A percentile compares a stretch with the other conserved stretches of the same genome.
Evolutionary conservation across 92 coral and sea anemone species (phyloP).

Genomic region (Siderastrea radians): DNA sequence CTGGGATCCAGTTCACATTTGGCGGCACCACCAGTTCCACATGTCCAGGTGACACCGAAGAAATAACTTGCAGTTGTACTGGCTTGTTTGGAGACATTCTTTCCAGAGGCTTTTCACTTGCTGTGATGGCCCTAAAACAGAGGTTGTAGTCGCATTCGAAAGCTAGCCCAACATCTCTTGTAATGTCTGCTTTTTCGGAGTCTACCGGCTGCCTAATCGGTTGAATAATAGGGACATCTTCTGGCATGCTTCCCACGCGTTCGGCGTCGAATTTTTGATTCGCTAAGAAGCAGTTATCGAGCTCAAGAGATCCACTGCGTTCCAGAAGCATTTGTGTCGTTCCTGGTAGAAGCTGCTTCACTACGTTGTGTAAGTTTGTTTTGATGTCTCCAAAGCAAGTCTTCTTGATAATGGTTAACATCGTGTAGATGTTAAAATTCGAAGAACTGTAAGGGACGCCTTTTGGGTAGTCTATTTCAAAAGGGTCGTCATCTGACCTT

Average conservation of each 20-base stretch:
- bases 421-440: conserved; percentile 70
- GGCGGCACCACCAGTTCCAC: conserved; percentile 32
- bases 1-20: conserved; percentile 27
- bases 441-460: conserved; percentile 57
- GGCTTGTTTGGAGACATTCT: conserved; percentile 16
- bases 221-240: conserved; percentile 53
- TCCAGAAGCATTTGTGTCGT: conserved; percentile 51
- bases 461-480: conserved; percentile 50
- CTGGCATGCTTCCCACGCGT: conserved; percentile 59
- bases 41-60: conserved; percentile 35
- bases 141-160: conserved; percentile 68
- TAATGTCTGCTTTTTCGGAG: conserved; percentile 5
- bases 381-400: conserved; percentile 45
- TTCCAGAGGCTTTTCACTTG: conserved; percentile 26
- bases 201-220: conserved; percentile 44
- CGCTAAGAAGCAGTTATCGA: conserved; percentile 52
- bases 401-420: conserved; percentile 50
- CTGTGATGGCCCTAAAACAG: conserved; percentile 62
- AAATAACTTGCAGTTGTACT: conserved; percentile 35
- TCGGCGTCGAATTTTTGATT: conserved; percentile 37
- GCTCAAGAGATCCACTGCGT: conserved; percentile 23
- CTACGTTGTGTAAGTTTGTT: conserved; percentile 2
- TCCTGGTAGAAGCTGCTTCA: conserved; percentile 50
- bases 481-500: conserved; percentile 21
- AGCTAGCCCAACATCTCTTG: conserved; percentile 38